Conservation (phyloP, 64 coral and sea anemone genomes). For the Stichodactyla mertensii region DNA sequence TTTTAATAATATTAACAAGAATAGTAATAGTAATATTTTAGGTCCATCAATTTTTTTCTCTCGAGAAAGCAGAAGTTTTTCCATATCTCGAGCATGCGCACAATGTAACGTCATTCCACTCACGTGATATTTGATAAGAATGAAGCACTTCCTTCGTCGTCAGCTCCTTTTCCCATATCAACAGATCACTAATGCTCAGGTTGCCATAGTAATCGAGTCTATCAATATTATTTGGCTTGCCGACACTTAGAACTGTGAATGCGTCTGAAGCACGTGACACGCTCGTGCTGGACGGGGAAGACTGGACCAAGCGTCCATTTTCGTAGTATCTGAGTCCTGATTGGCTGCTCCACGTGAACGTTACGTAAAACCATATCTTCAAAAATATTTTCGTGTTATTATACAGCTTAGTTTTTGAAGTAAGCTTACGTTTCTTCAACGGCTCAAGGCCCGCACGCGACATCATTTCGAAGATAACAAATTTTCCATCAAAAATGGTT, state of each 20-base stretch:
- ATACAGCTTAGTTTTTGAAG: background rate
- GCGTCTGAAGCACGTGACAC: slow-evolving; percentile 55
- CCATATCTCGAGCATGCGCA: background rate
- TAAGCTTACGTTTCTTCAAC: too few species aligned
- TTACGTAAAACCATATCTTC: slow-evolving; percentile 67
- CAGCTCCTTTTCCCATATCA: slow-evolving; percentile 64
- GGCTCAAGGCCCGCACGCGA: too few species aligned
- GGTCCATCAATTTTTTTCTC: too few species aligned
- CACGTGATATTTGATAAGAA: slow-evolving; percentile 82
- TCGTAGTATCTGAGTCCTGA: slow-evolving; percentile 65
- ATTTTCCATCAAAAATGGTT: too few species aligned
- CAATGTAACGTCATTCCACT: background rate
- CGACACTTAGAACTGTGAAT: slow-evolving; percentile 55
- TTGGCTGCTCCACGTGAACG: slow-evolving; percentile 53
- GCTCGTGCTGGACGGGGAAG: background rate
- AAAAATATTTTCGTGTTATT: background rate
- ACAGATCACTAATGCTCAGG: slow-evolving; percentile 71
- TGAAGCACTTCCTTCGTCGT: slow-evolving; percentile 67
- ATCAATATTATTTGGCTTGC: slow-evolving; percentile 69
- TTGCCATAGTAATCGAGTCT: slow-evolving; percentile 67
- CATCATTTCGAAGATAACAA: too few species aligned
- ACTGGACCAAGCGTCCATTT: slow-evolving; percentile 48
- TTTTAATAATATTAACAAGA: too few species aligned
- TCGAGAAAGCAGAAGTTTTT: too few species aligned
- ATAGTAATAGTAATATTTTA: too few species aligned